A percentile compares a stretch with the other conserved stretches of the same genome.
These are phyloP conservation scores for Torymus texanus DNA, from an alignment of 2,888 invertebrate genomes.

Conservation along the genomic window DNA sequence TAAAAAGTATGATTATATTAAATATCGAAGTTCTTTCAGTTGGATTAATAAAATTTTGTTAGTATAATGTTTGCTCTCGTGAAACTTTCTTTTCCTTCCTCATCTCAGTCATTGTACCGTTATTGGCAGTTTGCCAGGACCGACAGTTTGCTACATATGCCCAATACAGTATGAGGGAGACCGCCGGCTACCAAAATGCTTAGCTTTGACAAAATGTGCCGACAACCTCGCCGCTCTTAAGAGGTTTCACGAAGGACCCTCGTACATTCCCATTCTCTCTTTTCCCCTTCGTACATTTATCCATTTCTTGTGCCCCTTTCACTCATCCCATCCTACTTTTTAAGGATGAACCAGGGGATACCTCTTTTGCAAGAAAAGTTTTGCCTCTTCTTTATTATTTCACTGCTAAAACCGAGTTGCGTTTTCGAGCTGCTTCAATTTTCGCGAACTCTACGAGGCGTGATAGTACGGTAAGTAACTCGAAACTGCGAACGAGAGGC, in stretches of 20 bases:
- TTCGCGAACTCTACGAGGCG: not conserved
- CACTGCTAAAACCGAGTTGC: conserved; percentile 29
- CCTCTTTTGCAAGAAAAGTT: conserved; percentile 45
- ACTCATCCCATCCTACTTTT: not conserved
- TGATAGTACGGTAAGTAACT: no score
- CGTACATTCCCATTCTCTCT: not conserved
- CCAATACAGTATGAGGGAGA: no score
- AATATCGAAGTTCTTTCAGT: no score
- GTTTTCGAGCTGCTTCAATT: conserved; percentile 3
- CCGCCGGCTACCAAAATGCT: conserved; percentile 27
- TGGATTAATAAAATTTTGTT: no score
- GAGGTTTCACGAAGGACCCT: conserved; percentile 11
- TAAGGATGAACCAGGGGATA: conserved; percentile 26
- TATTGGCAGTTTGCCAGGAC: no score
- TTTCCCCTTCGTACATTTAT: no score
- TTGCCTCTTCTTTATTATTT: conserved; percentile 22
- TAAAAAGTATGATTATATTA: no score
- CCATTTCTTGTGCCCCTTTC: no score
- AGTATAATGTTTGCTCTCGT: no score
- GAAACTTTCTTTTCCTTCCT: not conserved
- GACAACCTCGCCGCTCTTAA: not conserved
- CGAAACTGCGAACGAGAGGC: no score
- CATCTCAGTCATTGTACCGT: not conserved
- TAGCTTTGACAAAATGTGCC: conserved; percentile 41
- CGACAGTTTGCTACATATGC: no score